These are phyloP conservation scores for Centropus bengalensis DNA, from an alignment of 2,113 vertebrate genomes.

Conservation along the genomic window DNA sequence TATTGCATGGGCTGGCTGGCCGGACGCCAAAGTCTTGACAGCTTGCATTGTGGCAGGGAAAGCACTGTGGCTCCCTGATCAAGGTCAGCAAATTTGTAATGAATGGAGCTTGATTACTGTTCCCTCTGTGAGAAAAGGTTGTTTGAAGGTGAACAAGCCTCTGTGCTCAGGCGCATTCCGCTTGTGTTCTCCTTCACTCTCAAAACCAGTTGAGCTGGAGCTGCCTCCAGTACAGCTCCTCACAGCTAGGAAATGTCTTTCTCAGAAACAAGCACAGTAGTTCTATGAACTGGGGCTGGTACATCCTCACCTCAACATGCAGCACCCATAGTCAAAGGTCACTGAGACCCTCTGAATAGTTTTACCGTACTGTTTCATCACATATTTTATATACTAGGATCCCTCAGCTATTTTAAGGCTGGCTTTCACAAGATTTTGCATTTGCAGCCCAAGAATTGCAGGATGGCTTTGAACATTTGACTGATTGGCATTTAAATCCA, in stretches of 20 bases:
- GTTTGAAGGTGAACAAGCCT: slow-evolving; percentile 20
- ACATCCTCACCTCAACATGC: not conserved
- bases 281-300: not conserved
- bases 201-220: not conserved
- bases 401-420: not conserved
- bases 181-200: not conserved
- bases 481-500: not conserved
- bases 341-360: not conserved
- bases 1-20: not conserved
- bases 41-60: not conserved
- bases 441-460: not conserved
- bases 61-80: not conserved
- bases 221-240: not conserved
- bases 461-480: not conserved
- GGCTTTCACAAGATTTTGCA: not conserved
- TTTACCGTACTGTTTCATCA: accelerated
- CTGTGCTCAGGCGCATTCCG: not conserved
- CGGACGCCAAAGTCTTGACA: not conserved
- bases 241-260: not conserved
- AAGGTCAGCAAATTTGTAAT: slow-evolving; percentile 24
- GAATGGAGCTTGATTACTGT: not conserved
- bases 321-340: not conserved
- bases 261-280: not conserved
- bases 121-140: not conserved
- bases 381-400: not conserved